phyloP scores from a whole-genome alignment of 1,140 invertebrate species.

The Drosophila erecta region DNA sequence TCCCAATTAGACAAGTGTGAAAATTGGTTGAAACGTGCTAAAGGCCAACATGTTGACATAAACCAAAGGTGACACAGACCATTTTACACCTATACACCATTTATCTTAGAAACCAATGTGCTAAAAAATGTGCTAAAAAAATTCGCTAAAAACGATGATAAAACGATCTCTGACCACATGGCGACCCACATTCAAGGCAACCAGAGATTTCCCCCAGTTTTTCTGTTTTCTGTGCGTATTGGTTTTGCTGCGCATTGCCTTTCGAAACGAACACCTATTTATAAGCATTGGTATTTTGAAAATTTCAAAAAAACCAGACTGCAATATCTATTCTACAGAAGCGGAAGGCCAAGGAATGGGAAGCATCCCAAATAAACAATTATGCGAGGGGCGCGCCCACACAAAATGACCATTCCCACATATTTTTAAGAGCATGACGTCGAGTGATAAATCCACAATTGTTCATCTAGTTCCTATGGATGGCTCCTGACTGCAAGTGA shows the following conservation, averaged over 20 bases:
- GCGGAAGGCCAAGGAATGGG: neutral
- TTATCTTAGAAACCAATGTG: slow-evolving; percentile 3
- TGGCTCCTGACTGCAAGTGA: neutral
- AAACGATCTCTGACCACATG: slow-evolving; percentile 13
- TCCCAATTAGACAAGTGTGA: slow-evolving; percentile 30
- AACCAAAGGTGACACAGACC: slow-evolving; percentile 17
- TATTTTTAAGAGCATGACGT: slow-evolving; percentile 20
- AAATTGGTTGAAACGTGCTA: slow-evolving; percentile 42
- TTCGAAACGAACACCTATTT: slow-evolving; percentile 16
- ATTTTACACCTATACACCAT: slow-evolving; percentile 16
- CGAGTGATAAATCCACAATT: slow-evolving; percentile 3
- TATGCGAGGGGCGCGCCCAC: slow-evolving; percentile 17
- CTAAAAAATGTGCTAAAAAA: slow-evolving; percentile 16
- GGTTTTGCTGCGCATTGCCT: neutral
- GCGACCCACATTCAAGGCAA: slow-evolving; percentile 8
- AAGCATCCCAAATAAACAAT: slow-evolving; percentile 19
- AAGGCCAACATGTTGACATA: slow-evolving; percentile 39
- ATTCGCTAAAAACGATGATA: slow-evolving; percentile 17
- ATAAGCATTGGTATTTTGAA: neutral
- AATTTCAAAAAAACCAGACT: neutral
- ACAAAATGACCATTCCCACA: neutral
- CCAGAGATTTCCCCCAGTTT: neutral
- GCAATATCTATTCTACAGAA: neutral
- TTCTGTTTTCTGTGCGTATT: neutral
- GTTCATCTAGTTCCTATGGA: slow-evolving; percentile 17